A percentile compares a stretch with the other conserved stretches of the same genome.
Conservation (phyloP, 2,113 vertebrate genomes). For the Ceuthmochares aereus region DNA sequence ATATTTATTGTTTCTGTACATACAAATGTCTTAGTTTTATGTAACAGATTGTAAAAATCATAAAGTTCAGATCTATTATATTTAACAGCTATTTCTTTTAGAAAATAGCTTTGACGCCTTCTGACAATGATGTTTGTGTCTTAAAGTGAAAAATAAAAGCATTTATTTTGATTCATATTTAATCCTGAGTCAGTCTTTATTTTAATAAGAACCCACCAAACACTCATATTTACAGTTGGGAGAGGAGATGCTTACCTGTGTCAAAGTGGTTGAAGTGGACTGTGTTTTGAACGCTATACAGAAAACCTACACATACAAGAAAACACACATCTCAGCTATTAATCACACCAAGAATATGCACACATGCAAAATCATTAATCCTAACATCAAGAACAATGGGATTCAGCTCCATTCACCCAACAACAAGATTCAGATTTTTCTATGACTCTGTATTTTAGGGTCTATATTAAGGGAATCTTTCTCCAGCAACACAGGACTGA, state of each 20-base stretch:
- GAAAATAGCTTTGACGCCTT: background rate
- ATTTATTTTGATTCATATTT: background rate
- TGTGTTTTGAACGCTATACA: too few species aligned
- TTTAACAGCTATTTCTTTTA: background rate
- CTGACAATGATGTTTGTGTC: background rate
- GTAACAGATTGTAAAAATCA: background rate
- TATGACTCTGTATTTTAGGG: background rate
- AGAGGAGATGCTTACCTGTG: background rate
- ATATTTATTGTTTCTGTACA: constrained; percentile 58
- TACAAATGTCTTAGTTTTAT: constrained; percentile 6
- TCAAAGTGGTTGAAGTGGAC: background rate
- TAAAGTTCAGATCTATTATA: background rate
- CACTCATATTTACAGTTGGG: background rate
- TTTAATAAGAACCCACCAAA: background rate
- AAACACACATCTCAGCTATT: background rate
- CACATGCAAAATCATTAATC: background rate
- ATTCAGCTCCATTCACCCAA: background rate
- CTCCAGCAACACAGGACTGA: background rate
- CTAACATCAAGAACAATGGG: background rate
- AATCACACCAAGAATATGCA: background rate
- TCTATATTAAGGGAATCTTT: background rate
- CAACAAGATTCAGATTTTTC: background rate
- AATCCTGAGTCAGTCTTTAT: background rate
- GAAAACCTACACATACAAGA: too few species aligned
- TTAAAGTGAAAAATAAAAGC: background rate